These are phyloP conservation scores for Drymodes brunneopygia DNA, from an alignment of 2,113 vertebrate species.

Conservation along the genomic window DNA sequence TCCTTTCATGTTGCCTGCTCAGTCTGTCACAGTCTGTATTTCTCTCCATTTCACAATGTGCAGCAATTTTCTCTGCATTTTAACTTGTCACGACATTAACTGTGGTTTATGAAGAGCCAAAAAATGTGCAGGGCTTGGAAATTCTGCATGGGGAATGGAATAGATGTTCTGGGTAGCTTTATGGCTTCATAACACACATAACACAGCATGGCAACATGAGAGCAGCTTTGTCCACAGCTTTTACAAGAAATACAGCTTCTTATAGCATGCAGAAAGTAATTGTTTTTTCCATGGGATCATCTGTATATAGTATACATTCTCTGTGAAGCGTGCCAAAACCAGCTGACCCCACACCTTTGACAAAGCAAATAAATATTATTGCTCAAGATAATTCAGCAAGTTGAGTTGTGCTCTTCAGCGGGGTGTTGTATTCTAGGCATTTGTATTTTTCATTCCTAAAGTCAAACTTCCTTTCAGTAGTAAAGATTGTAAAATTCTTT, in stretches of 20 bases:
- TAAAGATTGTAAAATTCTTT: neutral
- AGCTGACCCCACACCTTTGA: neutral
- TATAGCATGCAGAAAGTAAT: neutral
- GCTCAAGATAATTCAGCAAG: neutral
- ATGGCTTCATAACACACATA: neutral
- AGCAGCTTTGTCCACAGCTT: neutral
- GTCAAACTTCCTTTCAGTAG: neutral
- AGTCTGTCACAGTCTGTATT: neutral
- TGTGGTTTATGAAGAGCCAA: neutral
- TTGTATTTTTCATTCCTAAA: neutral
- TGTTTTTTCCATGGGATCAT: neutral
- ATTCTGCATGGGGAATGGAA: slow-evolving; percentile 3
- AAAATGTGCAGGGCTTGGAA: neutral
- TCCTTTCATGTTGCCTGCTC: slow-evolving; percentile 55
- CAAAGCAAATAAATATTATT: neutral
- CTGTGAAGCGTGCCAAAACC: neutral
- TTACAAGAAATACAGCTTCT: neutral
- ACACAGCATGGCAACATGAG: neutral
- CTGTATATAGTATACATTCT: neutral
- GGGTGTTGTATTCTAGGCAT: neutral
- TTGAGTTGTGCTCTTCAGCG: neutral
- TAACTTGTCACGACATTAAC: neutral
- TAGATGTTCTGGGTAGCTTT: neutral
- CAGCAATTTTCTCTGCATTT: neutral
- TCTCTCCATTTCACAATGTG: neutral